Evolutionary conservation across 1,140 invertebrate genomes (phyloP).

Genomic region (Anoplophora glabripennis): DNA sequence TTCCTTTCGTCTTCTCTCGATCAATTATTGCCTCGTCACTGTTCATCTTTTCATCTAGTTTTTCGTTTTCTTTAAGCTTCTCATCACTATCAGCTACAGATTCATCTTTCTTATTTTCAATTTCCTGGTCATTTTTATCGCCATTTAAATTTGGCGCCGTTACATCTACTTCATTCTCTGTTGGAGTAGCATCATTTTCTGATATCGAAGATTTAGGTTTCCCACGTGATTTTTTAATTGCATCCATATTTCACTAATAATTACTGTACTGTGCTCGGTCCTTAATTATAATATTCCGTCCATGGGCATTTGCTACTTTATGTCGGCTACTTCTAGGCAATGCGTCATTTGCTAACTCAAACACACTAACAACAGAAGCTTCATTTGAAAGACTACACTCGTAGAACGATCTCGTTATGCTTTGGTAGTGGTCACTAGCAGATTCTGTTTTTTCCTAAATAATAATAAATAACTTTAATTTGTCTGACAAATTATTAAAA

Average conservation of each 20-base stretch:
- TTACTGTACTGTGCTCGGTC: neutral
- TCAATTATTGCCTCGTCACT: neutral
- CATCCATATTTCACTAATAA: constrained; percentile 1
- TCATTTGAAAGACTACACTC: neutral
- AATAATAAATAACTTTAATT: too few relatives aligned
- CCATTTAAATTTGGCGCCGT: constrained; percentile 12
- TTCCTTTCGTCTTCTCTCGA: constrained; percentile 11
- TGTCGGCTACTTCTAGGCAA: neutral
- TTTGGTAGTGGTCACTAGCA: neutral
- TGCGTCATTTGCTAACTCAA: constrained; percentile 6
- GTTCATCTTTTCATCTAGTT: neutral
- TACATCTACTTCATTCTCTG: constrained; percentile 1
- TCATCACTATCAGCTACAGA: neutral
- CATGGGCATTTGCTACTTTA: neutral
- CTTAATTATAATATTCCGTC: neutral
- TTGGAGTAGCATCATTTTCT: constrained; percentile 3
- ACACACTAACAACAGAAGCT: neutral
- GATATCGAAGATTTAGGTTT: constrained; percentile 12
- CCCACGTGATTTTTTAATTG: constrained; percentile 5
- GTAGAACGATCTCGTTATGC: neutral
- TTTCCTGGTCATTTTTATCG: neutral
- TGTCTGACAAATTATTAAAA: too few relatives aligned
- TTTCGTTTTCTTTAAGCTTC: neutral
- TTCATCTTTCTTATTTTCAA: neutral
- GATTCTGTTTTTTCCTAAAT: too few relatives aligned